Evolutionary conservation across 2,888 invertebrate species (phyloP).

Genomic region (Campaea margaritaria): DNA sequence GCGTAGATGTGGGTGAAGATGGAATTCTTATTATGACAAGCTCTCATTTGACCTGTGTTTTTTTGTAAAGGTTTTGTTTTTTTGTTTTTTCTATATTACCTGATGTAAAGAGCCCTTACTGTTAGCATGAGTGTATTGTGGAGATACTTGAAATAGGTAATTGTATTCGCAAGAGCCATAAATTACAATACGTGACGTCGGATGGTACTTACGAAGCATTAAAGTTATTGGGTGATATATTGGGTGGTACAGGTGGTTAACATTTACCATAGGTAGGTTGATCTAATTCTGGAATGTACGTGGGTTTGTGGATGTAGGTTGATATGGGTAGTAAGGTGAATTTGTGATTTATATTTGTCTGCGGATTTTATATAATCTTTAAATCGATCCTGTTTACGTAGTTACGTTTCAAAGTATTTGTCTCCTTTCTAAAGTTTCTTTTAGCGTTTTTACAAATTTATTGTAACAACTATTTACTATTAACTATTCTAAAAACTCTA

Average conservation of each 20-base stretch:
- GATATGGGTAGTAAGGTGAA: slow-evolving; percentile 12
- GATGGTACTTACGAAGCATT: slow-evolving; percentile 27
- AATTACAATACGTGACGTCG: slow-evolving; percentile 38
- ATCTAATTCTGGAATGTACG: neutral
- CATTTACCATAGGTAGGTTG: slow-evolving; percentile 16
- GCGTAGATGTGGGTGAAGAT: too few species aligned
- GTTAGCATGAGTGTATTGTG: slow-evolving; percentile 33
- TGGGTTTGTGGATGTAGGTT: slow-evolving; percentile 13
- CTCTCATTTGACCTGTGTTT: too few species aligned
- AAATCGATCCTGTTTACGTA: neutral
- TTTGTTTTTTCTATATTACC: too few species aligned
- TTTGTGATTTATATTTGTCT: neutral
- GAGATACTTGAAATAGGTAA: slow-evolving; percentile 47
- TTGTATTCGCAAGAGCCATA: slow-evolving; percentile 45
- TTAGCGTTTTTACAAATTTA: too few species aligned
- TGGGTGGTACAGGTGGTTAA: slow-evolving; percentile 28
- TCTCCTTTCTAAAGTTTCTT: too few species aligned
- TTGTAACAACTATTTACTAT: too few species aligned
- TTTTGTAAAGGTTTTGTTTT: too few species aligned
- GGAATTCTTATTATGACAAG: too few species aligned
- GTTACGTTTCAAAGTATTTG: too few species aligned
- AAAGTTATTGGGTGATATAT: slow-evolving; percentile 44
- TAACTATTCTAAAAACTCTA: too few species aligned
- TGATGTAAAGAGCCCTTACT: slow-evolving; percentile 8
- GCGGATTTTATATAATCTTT: neutral